phyloP scores from a whole-genome alignment of 2,888 invertebrate genomes.

The Malthinus seriepunctatus region DNA sequence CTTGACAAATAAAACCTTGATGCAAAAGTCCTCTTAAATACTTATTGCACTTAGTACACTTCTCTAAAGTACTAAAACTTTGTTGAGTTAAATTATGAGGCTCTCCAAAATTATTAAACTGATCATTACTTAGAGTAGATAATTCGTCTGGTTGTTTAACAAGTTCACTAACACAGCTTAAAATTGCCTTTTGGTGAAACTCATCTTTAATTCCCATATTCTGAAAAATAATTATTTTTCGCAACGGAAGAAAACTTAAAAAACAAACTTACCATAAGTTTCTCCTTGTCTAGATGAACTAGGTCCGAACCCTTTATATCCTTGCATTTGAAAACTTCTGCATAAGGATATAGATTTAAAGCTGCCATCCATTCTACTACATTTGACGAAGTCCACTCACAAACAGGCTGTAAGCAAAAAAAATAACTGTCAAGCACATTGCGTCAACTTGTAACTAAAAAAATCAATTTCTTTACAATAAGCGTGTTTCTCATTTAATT shows the following conservation, averaged over 20 bases:
- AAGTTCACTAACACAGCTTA: slow-evolving; percentile 70
- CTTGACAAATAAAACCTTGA: slow-evolving; percentile 73
- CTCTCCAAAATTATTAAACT: slow-evolving; percentile 34
- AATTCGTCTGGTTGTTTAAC: slow-evolving; percentile 51
- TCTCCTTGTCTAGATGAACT: slow-evolving; percentile 65
- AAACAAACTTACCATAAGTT: slow-evolving; percentile 62
- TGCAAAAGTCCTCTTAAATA: slow-evolving; percentile 70
- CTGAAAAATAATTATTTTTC: slow-evolving; percentile 54
- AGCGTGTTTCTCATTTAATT: no score
- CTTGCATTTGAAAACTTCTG: slow-evolving; percentile 71
- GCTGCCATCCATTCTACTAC: slow-evolving; percentile 79
- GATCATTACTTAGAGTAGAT: slow-evolving; percentile 33
- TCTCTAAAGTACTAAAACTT: slow-evolving; percentile 68
- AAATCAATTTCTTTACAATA: no score
- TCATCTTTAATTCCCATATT: slow-evolving; percentile 76
- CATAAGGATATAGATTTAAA: slow-evolving; percentile 71
- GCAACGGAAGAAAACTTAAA: slow-evolving; percentile 15
- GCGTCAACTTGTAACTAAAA: not conserved
- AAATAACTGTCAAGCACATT: not conserved
- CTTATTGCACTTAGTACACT: slow-evolving; percentile 74
- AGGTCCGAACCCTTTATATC: slow-evolving; percentile 72
- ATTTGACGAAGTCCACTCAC: slow-evolving; percentile 70
- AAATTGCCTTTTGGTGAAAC: slow-evolving; percentile 70
- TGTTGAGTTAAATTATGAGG: slow-evolving; percentile 62
- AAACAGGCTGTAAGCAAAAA: slow-evolving; percentile 59